Conservation (phyloP, 2,797 vertebrate genomes). For the Paguma larvata region DNA sequence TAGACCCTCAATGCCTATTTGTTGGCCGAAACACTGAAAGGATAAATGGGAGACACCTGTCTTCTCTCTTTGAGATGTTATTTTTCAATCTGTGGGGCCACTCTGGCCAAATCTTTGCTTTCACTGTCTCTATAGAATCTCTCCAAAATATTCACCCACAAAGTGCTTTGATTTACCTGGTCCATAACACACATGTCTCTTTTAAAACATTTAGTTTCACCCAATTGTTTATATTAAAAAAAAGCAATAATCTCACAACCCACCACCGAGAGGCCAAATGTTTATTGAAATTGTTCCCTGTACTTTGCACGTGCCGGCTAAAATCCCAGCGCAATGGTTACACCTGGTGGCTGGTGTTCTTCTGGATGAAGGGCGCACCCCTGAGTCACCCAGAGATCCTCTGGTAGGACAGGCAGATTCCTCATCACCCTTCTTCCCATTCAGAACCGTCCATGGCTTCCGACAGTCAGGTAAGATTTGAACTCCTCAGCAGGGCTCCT, state of each 20-base stretch:
- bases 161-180: not conserved
- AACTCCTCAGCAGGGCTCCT: not conserved
- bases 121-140: not conserved
- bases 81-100: not conserved
- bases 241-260: not conserved
- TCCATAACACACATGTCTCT: not conserved
- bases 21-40: not conserved
- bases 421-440: rapidly evolving
- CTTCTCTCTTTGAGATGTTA: not conserved
- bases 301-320: rapidly evolving
- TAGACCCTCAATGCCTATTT: rapidly evolving
- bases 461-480: not conserved
- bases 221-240: not conserved
- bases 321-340: not conserved
- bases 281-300: not conserved
- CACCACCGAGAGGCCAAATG: not conserved
- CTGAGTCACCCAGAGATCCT: not conserved
- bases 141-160: not conserved
- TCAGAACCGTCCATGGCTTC: not conserved
- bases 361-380: not conserved
- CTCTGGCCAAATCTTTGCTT: not conserved
- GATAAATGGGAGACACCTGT: not conserved
- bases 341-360: not conserved
- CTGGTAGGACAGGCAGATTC: not conserved
- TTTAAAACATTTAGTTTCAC: not conserved